Evolutionary conservation across 2,113 vertebrate genomes (phyloP).

Genomic region (Athene cunicularia): DNA sequence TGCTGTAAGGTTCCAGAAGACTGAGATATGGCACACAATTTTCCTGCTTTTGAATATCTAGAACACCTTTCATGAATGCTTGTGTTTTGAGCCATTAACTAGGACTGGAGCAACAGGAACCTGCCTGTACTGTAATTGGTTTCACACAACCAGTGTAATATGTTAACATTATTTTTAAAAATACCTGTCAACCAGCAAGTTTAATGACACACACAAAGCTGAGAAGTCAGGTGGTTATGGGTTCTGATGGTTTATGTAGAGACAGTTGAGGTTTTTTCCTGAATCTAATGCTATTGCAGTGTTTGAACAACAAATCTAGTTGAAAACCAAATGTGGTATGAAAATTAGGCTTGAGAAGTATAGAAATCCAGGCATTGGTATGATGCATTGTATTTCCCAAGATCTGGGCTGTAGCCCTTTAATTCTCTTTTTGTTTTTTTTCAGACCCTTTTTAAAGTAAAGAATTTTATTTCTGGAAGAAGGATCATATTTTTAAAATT

Average conservation of each 20-base stretch:
- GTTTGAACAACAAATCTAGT: not conserved
- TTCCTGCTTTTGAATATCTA: not conserved
- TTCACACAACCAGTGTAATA: not conserved
- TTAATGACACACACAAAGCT: not conserved
- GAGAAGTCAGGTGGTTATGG: not conserved
- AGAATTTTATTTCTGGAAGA: not conserved
- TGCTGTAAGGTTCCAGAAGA: not conserved
- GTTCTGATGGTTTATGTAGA: not conserved
- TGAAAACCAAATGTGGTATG: not conserved
- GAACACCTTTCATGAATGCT: not conserved
- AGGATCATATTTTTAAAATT: accelerated
- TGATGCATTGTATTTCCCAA: not conserved
- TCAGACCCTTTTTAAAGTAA: not conserved
- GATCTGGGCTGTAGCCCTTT: not conserved
- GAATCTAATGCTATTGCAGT: not conserved
- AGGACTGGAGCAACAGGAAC: not conserved
- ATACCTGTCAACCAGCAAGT: not conserved
- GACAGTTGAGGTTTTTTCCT: not conserved
- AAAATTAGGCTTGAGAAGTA: not conserved
- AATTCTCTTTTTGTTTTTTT: not conserved
- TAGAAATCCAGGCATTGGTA: not conserved
- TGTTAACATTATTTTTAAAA: not conserved
- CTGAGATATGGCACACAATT: not conserved
- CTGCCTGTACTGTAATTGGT: accelerated
- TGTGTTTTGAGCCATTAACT: not conserved